Percentiles rank a stretch among this genome's conserved stretches.
Evolutionary conservation across 2,797 vertebrate genomes (phyloP).

Genomic region (Linurgus olivaceus): DNA sequence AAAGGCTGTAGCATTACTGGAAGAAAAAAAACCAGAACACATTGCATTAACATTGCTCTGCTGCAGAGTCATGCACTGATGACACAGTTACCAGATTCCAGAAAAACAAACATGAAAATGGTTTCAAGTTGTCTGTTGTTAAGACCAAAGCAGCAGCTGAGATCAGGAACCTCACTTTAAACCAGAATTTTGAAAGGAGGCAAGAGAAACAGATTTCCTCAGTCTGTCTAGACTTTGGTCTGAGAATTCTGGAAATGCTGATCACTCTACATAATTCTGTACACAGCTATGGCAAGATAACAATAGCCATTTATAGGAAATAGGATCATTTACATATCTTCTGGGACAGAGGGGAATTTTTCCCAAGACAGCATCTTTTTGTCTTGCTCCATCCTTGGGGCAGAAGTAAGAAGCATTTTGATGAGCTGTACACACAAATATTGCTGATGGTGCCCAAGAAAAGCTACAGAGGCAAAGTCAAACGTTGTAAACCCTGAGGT

Average conservation of each 20-base stretch:
- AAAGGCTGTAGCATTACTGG: conserved; percentile 97
- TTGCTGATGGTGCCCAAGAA: not conserved
- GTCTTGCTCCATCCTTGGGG: not conserved
- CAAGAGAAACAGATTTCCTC: not conserved
- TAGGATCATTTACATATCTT: not conserved
- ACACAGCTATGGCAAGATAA: not conserved
- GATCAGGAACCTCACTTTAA: not conserved
- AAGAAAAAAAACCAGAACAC: conserved; percentile 55
- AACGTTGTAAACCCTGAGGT: not conserved
- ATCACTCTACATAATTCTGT: not conserved
- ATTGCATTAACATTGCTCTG: conserved; percentile 13
- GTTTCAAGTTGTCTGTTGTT: not conserved
- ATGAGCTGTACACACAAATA: not conserved
- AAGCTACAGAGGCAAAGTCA: not conserved
- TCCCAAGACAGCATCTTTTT: not conserved
- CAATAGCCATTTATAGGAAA: not conserved
- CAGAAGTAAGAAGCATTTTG: not conserved
- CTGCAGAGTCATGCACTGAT: not conserved
- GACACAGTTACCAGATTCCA: not conserved
- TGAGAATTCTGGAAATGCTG: not conserved
- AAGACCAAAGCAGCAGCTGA: not conserved
- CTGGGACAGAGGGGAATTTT: not conserved
- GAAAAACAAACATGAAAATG: not conserved
- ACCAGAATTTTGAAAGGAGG: not conserved
- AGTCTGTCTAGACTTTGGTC: not conserved